These are phyloP conservation scores for Lamproptera curius DNA, from an alignment of 2,888 invertebrate genomes.

Conservation along the genomic window DNA sequence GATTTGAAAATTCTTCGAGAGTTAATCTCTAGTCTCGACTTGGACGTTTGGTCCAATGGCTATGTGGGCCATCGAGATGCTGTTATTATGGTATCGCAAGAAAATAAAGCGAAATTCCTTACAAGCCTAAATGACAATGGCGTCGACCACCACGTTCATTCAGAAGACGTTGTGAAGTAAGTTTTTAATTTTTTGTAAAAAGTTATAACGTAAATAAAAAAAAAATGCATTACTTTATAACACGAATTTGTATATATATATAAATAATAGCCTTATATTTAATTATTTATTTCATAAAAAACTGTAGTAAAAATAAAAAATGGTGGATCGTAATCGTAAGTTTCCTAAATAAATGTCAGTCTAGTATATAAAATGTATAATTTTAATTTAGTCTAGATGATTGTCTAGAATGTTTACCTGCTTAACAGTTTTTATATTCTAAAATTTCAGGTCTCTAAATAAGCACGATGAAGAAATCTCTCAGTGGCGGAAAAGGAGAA, in stretches of 20 bases:
- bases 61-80: slow-evolving; percentile 29
- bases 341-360: no score
- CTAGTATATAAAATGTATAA: no score
- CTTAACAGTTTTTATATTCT: neutral
- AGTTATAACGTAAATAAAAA: neutral
- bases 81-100: slow-evolving; percentile 33
- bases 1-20: slow-evolving; percentile 28
- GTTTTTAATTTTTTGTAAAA: slow-evolving; percentile 15
- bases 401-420: neutral
- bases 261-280: no score
- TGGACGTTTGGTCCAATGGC: slow-evolving; percentile 38
- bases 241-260: no score
- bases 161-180: slow-evolving; percentile 34
- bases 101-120: slow-evolving; percentile 26
- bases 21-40: slow-evolving; percentile 25
- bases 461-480: slow-evolving; percentile 27
- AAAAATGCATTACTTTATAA: no score
- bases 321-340: no score
- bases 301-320: no score
- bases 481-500: slow-evolving; percentile 24
- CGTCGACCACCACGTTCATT: slow-evolving; percentile 30
- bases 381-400: no score
- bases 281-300: no score
- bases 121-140: slow-evolving; percentile 26
- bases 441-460: slow-evolving; percentile 27